Percentiles rank a stretch among this genome's conserved stretches.
These are phyloP conservation scores for Turritopsis dohrnii DNA, from an alignment of 30 jellyfish, hydroid and myxozoan genomes.

Conservation along the genomic window DNA sequence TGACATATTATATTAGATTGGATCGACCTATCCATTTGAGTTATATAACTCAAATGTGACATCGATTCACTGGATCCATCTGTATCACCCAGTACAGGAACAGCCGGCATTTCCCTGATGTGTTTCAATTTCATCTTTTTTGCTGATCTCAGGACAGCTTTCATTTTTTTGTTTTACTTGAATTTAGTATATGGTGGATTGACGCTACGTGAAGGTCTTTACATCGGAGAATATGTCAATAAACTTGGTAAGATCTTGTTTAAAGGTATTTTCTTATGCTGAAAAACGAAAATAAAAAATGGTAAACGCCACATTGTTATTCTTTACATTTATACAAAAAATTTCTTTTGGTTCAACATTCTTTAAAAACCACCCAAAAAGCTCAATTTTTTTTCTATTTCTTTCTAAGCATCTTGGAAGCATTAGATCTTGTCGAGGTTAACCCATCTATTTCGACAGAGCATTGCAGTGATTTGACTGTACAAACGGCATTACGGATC, in stretches of 20 bases:
- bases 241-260: conserved; percentile 18
- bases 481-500: conserved; percentile 37
- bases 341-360: background rate
- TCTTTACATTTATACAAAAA: background rate
- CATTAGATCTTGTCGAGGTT: conserved; percentile 38
- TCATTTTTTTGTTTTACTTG: background rate
- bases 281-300: background rate
- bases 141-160: background rate
- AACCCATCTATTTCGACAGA: conserved; percentile 29
- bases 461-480: background rate
- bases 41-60: no score
- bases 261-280: background rate
- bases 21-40: conserved; percentile 40
- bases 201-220: conserved; percentile 32
- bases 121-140: background rate
- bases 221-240: conserved; percentile 29
- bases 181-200: conserved; percentile 30
- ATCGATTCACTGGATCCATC: conserved; percentile 36
- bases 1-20: conserved; percentile 10
- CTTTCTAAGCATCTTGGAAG: conserved; percentile 30
- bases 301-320: background rate
- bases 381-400: background rate
- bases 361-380: background rate
- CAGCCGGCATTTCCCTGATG: conserved; percentile 12
- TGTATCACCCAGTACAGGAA: conserved; percentile 37